A percentile compares a stretch with the other conserved stretches of the same genome.
Conservation (phyloP, 1,140 invertebrate genomes). For the Argopecten irradians region DNA sequence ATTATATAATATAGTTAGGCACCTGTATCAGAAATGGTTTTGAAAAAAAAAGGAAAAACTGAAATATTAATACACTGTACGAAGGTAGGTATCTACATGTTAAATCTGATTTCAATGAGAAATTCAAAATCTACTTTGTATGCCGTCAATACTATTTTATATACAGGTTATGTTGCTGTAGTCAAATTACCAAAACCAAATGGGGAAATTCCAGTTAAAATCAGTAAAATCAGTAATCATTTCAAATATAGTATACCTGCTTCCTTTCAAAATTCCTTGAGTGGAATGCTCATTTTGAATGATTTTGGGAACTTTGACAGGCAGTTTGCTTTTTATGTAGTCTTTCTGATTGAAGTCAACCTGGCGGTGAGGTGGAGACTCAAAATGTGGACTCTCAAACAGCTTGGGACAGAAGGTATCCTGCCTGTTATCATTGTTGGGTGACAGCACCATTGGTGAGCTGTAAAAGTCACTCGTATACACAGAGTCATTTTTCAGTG, state of each 20-base stretch:
- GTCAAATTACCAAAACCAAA: no score
- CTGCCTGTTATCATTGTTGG: neutral
- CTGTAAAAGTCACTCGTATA: slow-evolving; percentile 37
- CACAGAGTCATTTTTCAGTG: neutral
- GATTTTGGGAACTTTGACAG: neutral
- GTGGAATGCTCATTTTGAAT: neutral
- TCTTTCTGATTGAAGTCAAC: neutral
- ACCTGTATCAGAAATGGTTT: no score
- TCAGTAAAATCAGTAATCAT: no score
- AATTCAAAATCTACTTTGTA: no score
- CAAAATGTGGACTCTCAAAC: slow-evolving; percentile 17
- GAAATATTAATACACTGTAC: no score
- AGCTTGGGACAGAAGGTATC: slow-evolving; percentile 24
- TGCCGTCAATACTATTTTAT: no score
- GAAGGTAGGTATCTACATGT: no score
- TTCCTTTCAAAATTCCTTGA: neutral
- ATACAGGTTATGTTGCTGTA: no score
- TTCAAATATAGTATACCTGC: neutral
- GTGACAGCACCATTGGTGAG: neutral
- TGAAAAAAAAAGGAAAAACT: no score
- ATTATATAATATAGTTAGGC: no score
- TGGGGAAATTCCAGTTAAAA: no score
- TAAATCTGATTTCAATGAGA: no score
- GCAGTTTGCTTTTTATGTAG: slow-evolving; percentile 11
- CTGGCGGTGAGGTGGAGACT: neutral